A percentile compares a stretch with the other conserved stretches of the same genome.
Conservation (phyloP, 2,797 vertebrate genomes). For the Spinus olivaceus region DNA sequence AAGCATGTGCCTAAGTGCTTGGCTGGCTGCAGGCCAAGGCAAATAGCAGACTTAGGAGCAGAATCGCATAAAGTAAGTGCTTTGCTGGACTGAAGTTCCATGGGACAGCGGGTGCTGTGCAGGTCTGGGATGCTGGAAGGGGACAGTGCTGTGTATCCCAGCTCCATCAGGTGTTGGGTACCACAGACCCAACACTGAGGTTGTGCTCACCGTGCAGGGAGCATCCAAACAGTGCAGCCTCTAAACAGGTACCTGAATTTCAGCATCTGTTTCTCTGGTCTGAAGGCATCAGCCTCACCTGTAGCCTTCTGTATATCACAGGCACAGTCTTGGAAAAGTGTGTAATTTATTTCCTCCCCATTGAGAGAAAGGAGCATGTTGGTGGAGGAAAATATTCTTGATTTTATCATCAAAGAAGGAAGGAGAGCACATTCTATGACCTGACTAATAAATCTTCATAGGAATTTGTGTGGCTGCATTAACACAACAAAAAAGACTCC, state of each 20-base stretch:
- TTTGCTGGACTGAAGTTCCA: background rate
- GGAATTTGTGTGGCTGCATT: constrained; percentile 9
- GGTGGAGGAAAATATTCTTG: background rate
- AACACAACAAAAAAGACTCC: constrained; percentile 32
- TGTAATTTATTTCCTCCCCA: background rate
- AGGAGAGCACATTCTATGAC: background rate
- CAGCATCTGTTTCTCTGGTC: background rate
- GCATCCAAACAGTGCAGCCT: fast-evolving
- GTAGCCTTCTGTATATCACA: background rate
- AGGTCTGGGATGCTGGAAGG: background rate
- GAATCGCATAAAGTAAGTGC: background rate
- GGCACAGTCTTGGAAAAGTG: background rate
- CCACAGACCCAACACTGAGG: background rate
- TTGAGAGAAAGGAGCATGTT: background rate
- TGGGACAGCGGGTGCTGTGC: background rate
- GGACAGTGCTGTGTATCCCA: background rate
- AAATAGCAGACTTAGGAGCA: background rate
- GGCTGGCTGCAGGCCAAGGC: constrained; percentile 37
- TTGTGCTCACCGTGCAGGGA: fast-evolving
- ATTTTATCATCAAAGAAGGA: constrained; percentile 17
- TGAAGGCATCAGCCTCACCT: background rate
- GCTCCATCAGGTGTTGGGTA: fast-evolving
- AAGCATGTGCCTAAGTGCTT: constrained; percentile 61
- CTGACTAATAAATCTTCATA: constrained; percentile 44
- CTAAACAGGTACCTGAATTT: background rate